Percentiles rank a stretch among this genome's conserved stretches.
Evolutionary conservation across 2,888 invertebrate species (phyloP).

Genomic region (Autographa gamma): DNA sequence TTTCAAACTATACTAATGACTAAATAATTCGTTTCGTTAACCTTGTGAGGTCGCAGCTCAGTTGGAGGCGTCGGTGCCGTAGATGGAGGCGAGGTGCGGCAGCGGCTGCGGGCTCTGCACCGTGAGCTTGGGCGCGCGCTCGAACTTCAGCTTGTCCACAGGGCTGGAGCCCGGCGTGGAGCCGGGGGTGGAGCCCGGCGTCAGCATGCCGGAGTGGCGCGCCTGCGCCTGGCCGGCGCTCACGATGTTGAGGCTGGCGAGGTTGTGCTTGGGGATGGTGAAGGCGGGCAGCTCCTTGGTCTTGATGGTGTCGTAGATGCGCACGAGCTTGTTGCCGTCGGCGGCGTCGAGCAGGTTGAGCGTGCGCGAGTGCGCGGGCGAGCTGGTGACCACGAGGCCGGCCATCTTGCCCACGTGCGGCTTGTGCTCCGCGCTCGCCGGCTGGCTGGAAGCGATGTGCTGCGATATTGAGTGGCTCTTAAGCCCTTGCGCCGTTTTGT

Average conservation of each 20-base stretch:
- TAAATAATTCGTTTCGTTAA: constrained; percentile 74
- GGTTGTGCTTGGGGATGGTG: constrained; percentile 80
- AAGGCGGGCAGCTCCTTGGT: constrained; percentile 79
- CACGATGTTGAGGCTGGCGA: constrained; percentile 73
- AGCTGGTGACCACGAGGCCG: constrained; percentile 81
- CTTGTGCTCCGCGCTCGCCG: constrained; percentile 57
- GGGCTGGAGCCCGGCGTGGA: constrained; percentile 83
- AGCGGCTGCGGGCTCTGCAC: constrained; percentile 37
- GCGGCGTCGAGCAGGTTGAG: constrained; percentile 69
- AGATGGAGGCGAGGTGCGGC: constrained; percentile 59
- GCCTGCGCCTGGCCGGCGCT: constrained; percentile 57
- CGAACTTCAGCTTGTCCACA: constrained; percentile 72
- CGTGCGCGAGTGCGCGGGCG: constrained; percentile 70
- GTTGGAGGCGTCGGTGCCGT: constrained; percentile 63
- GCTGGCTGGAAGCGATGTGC: constrained; percentile 67
- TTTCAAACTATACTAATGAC: constrained; percentile 75
- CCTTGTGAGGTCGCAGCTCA: constrained; percentile 48
- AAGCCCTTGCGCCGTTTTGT: constrained; percentile 94
- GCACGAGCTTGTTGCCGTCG: constrained; percentile 79
- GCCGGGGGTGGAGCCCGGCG: constrained; percentile 86
- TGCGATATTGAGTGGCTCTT: constrained; percentile 90
- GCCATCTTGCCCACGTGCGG: constrained; percentile 69
- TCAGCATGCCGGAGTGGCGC: constrained; percentile 78
- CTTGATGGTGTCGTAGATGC: constrained; percentile 82
- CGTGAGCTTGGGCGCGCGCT: constrained; percentile 75